Evolutionary conservation across 92 coral and sea anemone species (phyloP), one percentile per base, ranked within the genome.

Genomic region (Actinernus sp.): DNA sequence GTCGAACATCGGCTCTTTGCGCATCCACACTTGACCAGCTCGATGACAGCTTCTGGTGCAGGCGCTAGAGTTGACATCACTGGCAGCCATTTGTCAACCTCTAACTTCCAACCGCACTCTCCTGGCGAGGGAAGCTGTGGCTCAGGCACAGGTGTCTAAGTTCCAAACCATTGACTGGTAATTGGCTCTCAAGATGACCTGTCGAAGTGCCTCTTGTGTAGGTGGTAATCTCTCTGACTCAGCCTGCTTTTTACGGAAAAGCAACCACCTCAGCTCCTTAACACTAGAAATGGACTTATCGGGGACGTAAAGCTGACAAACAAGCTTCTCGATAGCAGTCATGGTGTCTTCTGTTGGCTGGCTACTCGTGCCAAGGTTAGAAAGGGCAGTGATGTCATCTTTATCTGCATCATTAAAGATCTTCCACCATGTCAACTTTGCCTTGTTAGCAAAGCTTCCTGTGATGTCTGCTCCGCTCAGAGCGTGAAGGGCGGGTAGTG

Each of bases 151-250:
- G n/a, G 10, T 64, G 73, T 74, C 73, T 17, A 51, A 52, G 52
- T 63, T 63, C 76, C 69, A 76, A 49, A 76, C 68, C 21, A 77
- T 49, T 19, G 32, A 31, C 62, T 77, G 84, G 50, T 67, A 67
- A 27, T 61, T 65, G 23, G 79, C 58, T 10, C 64, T 21, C 10
- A 76, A 20, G 28, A 61, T 55, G 14, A 67, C 75, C 81, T 61
- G 61, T 31, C 58, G 25, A 25, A 47, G 49, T 20, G 62, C 71
- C 20, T 49, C 80, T 20, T 19, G 34, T 61, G 71, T 61, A 24
- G 80, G 80, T 0, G 55, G 80, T 14, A 73, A 61, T 12, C 61
- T 49, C n/a, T 73, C 55, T 18, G 81, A 73, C 26, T 48, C 18
- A 19, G 62, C 86, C 27, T 69, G 79, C 20, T 61, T 61, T 60